A percentile compares a stretch with the other conserved stretches of the same genome.
Conservation (phyloP, 1,140 invertebrate species). For the Stegodyphus mimosarum region DNA sequence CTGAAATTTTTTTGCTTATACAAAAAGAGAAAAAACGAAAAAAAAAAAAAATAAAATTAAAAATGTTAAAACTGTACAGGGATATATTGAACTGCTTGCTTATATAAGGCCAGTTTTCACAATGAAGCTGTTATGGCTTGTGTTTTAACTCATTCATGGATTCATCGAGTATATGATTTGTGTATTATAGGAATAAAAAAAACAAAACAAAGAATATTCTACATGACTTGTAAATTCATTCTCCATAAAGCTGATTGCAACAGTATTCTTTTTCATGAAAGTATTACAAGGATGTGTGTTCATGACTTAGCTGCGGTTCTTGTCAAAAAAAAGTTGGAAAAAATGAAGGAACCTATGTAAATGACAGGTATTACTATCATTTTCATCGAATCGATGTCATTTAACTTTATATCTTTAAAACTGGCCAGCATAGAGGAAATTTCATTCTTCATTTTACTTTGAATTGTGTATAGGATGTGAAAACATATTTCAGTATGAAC, state of each 20-base stretch:
- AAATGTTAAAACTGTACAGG: conserved; percentile 23
- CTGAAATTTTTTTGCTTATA: neutral
- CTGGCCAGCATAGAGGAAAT: conserved; percentile 12
- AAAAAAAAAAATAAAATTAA: too few relatives aligned
- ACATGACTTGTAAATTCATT: conserved; percentile 36
- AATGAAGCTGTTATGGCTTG: neutral
- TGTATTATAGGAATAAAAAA: conserved; percentile 19
- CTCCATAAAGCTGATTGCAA: neutral
- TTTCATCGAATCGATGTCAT: neutral
- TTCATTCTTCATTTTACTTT: conserved; percentile 19
- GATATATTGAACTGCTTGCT: conserved; percentile 5
- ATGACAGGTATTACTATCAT: neutral
- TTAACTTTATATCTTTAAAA: neutral
- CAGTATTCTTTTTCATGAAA: conserved; percentile 29
- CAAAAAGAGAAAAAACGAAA: too few relatives aligned
- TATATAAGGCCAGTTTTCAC: conserved; percentile 12
- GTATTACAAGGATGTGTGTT: conserved; percentile 35
- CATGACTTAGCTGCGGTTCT: conserved; percentile 13
- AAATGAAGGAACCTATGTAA: neutral
- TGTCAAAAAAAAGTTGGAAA: conserved; percentile 31
- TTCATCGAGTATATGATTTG: too few relatives aligned
- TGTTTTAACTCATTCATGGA: conserved; percentile 22
- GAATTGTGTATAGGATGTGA: conserved; percentile 1
- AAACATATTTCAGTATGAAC: neutral
- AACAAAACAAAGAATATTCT: conserved; percentile 17